Evolutionary conservation across 2,888 invertebrate genomes (phyloP).

Genomic region (Siphonodentalium dalli): DNA sequence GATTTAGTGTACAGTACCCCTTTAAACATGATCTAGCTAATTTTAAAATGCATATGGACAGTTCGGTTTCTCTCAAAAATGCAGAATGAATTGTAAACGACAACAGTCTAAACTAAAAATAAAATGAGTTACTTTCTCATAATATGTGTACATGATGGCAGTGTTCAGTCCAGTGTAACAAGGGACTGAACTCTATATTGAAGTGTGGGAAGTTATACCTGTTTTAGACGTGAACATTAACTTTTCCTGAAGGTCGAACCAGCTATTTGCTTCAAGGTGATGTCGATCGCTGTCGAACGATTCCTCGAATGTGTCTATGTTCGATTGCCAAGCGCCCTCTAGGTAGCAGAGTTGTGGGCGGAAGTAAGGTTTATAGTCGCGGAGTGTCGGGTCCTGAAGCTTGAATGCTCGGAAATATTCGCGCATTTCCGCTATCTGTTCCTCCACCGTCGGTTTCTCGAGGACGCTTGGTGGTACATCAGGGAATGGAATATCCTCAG

Average conservation of each 20-base stretch:
- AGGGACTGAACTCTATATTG: no score
- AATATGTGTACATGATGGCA: no score
- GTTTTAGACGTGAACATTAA: constrained; percentile 43
- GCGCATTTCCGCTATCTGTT: constrained; percentile 48
- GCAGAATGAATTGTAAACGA: no score
- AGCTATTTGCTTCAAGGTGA: constrained; percentile 41
- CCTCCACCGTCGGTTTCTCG: constrained; percentile 29
- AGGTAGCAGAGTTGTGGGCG: constrained; percentile 50
- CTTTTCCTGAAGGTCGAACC: constrained; percentile 49
- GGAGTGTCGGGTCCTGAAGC: constrained; percentile 33
- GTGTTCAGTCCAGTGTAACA: no score
- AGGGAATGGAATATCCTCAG: constrained; percentile 52
- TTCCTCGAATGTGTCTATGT: constrained; percentile 39
- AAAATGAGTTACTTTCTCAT: no score
- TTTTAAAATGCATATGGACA: no score
- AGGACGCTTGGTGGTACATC: constrained; percentile 44
- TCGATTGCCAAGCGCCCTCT: constrained; percentile 52
- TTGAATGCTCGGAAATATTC: constrained; percentile 54
- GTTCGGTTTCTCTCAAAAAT: no score
- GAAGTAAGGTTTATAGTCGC: constrained; percentile 50
- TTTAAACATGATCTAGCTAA: no score
- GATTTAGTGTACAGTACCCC: no score
- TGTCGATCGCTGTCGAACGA: constrained; percentile 55
- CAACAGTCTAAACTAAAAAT: no score
- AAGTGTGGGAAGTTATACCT: no score